Percentiles rank a stretch among this genome's conserved stretches.
phyloP scores from a whole-genome alignment of 2,113 vertebrate species.

The Brachyistius frenatus region DNA sequence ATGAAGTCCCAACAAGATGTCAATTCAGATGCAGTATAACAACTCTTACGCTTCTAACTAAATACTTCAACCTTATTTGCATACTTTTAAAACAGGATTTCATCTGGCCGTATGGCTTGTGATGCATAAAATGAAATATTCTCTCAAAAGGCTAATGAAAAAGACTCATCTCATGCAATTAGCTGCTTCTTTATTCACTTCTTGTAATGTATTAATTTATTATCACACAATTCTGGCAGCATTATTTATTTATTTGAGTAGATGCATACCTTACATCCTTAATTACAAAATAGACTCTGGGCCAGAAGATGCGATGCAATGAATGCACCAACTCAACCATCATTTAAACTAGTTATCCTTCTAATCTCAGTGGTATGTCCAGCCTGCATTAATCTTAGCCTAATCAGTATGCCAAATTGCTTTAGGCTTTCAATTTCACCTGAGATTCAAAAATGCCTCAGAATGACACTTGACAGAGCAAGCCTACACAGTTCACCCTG shows the following conservation, averaged over 20 bases:
- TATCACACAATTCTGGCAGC: conserved; percentile 77
- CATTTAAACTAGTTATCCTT: conserved; percentile 77
- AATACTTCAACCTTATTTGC: conserved; percentile 71
- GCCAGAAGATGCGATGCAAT: conserved; percentile 62
- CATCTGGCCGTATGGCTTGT: conserved; percentile 73
- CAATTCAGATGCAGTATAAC: conserved; percentile 45
- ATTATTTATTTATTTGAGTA: conserved; percentile 83
- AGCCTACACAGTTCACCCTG: conserved; percentile 70
- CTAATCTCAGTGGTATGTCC: conserved; percentile 79
- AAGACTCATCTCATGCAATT: conserved; percentile 82
- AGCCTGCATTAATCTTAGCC: conserved; percentile 74
- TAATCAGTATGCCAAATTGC: conserved; percentile 80
- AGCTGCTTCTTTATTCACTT: conserved; percentile 81
- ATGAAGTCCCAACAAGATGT: conserved; percentile 28
- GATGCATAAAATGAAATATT: conserved; percentile 86
- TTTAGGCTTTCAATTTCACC: conserved; percentile 69
- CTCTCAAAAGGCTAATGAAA: conserved; percentile 79
- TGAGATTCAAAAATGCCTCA: conserved; percentile 57
- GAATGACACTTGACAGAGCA: conserved; percentile 81
- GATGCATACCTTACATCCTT: conserved; percentile 79
- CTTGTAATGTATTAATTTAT: conserved; percentile 84
- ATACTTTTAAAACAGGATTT: conserved; percentile 75
- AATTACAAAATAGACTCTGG: conserved; percentile 80
- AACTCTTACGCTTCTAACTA: conserved; percentile 42
- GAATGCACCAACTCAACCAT: conserved; percentile 66